Evolutionary conservation across 2,113 vertebrate genomes (phyloP).

Genomic region (Ciconia boyciana): DNA sequence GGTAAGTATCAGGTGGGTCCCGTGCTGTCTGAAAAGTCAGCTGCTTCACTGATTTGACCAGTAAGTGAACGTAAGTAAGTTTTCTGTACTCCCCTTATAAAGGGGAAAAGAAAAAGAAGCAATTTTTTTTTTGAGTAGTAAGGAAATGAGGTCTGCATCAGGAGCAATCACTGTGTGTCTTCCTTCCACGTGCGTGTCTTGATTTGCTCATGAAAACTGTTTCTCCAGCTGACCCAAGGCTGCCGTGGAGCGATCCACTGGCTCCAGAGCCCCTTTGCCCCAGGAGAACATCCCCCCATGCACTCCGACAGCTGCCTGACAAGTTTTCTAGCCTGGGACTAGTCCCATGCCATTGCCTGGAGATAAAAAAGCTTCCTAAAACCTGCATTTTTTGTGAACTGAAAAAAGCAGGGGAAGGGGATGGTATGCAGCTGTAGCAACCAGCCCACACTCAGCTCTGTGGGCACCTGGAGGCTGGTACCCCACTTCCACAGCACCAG

Average conservation of each 20-base stretch:
- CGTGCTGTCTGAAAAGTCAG: neutral
- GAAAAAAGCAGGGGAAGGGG: neutral
- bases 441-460: neutral
- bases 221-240: neutral
- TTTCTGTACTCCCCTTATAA: neutral
- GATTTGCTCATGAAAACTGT: neutral
- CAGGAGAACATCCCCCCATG: no score
- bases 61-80: neutral
- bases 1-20: neutral
- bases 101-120: neutral
- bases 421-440: conserved; percentile 22
- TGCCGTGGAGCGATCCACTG: neutral
- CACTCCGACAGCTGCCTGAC: neutral
- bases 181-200: neutral
- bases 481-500: neutral
- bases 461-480: neutral
- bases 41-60: neutral
- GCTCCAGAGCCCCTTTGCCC: neutral
- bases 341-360: neutral
- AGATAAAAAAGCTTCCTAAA: neutral
- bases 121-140: neutral
- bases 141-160: neutral
- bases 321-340: neutral
- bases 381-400: neutral
- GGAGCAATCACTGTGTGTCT: neutral